Conservation (phyloP, 2,888 invertebrate species). For the Acronicta leporina region DNA sequence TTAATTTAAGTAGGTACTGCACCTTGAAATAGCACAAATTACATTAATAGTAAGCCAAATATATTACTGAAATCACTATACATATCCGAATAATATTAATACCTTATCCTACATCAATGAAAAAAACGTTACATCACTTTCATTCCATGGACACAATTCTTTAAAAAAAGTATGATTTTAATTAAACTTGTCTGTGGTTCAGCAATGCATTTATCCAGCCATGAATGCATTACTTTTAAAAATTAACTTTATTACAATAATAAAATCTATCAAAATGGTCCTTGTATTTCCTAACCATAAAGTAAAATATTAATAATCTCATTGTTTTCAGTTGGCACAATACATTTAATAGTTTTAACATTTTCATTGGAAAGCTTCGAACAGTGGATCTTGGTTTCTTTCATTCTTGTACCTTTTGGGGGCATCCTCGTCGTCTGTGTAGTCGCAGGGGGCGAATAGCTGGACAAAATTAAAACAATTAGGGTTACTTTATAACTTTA, state of each 20-base stretch:
- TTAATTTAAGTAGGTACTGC: constrained; percentile 31
- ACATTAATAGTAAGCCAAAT: constrained; percentile 30
- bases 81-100: constrained; percentile 10
- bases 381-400: constrained; percentile 70
- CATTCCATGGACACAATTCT: not conserved
- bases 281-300: constrained; percentile 50
- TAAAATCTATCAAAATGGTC: constrained; percentile 57
- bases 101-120: not conserved
- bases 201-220: constrained; percentile 73
- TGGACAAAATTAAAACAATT: constrained; percentile 54
- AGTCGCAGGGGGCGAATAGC: constrained; percentile 78
- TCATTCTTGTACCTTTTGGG: constrained; percentile 74
- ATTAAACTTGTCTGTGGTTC: constrained; percentile 14
- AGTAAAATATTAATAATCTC: constrained; percentile 42
- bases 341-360: constrained; percentile 15
- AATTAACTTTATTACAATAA: constrained; percentile 39
- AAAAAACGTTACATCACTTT: not conserved
- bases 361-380: constrained; percentile 76
- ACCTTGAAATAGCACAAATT: constrained; percentile 41
- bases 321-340: constrained; percentile 57
- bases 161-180: not conserved
- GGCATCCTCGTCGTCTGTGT: constrained; percentile 72
- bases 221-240: constrained; percentile 63
- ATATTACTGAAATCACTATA: constrained; percentile 22
- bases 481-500: not conserved